Evolutionary conservation across 2,888 invertebrate genomes (phyloP), one percentile per base, ranked within the genome.

Genomic region (Hylaea fasciaria): DNA sequence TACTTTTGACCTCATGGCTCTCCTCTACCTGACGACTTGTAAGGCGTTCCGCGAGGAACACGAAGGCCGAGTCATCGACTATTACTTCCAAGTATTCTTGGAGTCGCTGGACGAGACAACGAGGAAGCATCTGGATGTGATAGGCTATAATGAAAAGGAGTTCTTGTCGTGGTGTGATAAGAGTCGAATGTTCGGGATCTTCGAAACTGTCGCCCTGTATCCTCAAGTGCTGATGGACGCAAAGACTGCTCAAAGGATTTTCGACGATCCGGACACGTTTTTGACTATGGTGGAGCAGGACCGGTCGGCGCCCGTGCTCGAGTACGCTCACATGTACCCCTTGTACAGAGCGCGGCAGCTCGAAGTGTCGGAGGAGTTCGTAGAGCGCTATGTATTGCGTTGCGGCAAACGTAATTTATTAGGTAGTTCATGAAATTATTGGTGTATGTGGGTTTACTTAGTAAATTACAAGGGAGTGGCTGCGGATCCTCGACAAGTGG

Each of bases 1-100:
- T 0, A 80, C 87, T 0, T 87, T 90, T 57, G 91, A 91, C 56
- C 57, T 91, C 10, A 83, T 82, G 74, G 53, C 72, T 0, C 74
- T 87, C 16, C 62, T 89, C 9, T 86, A 87, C 55, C 56, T 86
- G 29, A 86, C 78, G 0, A 88, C 89, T 0, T 73, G 78, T 0
- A 75, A 74, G 32, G 57, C 62, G 3, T 89, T 87, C 49, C 78
- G 90, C 1, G 73, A 80, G 5, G 45, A 69, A 3, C 51, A 85
- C 63, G 87, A 89, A 65, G 63, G 39, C 0, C 69, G 72, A 35
- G 56, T 88, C 9, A 71, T 80, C 1, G 65, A 72, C 0, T 72
- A 81, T 29, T 90, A 90, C 66, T 89, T 74, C 52, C 60, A 76
- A 0, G 68, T 72, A 0, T 89, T 89, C 62, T 64, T 56, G 0